phyloP scores from a whole-genome alignment of 2,888 invertebrate genomes.

The Drosophila setosimentum region DNA sequence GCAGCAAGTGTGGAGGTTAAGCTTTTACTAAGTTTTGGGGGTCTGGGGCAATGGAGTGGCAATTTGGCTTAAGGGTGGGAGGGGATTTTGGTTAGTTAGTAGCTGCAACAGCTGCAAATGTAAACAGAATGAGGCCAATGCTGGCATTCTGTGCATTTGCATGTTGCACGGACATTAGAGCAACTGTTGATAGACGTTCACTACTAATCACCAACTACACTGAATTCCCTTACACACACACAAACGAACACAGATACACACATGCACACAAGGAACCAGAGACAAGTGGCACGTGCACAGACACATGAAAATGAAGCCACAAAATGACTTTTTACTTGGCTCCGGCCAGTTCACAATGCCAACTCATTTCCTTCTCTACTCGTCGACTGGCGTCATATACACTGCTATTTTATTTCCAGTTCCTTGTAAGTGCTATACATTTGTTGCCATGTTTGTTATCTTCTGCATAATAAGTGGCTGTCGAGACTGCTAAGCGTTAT shows the following conservation, averaged over 20 bases:
- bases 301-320: slow-evolving; percentile 72
- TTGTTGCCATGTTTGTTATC: slow-evolving; percentile 13
- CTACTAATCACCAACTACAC: slow-evolving; percentile 70
- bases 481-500: not conserved
- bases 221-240: slow-evolving; percentile 16
- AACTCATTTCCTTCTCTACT: slow-evolving; percentile 24
- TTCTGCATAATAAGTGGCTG: slow-evolving; percentile 8
- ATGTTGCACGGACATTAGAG: slow-evolving; percentile 73
- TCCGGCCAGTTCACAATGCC: slow-evolving; percentile 14
- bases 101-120: slow-evolving; percentile 68
- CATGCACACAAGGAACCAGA: not conserved
- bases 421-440: slow-evolving; percentile 5
- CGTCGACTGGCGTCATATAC: slow-evolving; percentile 36
- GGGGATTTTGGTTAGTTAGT: slow-evolving; percentile 41
- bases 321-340: slow-evolving; percentile 63
- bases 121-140: slow-evolving; percentile 74
- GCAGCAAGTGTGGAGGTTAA: slow-evolving; percentile 19
- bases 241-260: slow-evolving; percentile 3
- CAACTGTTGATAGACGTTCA: slow-evolving; percentile 75
- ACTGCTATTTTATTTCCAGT: not conserved
- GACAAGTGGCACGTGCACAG: slow-evolving; percentile 22
- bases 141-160: slow-evolving; percentile 50
- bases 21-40: not conserved
- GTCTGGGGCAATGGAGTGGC: not conserved
- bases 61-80: not conserved